Evolutionary conservation across 2,888 invertebrate species (phyloP), one percentile per base, ranked within the genome.

Genomic region (Ophonus ardosiacus): DNA sequence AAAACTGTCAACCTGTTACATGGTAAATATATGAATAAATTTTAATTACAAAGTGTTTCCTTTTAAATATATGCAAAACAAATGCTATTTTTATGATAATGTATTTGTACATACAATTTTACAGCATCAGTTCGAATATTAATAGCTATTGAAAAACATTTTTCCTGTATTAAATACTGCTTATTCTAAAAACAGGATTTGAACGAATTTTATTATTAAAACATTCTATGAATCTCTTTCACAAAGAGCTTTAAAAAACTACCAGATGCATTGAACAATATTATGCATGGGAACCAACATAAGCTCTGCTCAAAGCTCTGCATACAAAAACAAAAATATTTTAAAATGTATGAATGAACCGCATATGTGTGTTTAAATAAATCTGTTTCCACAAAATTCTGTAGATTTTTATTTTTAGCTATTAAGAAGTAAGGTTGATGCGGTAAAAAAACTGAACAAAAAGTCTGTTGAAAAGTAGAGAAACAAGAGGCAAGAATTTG

Each of bases 361-460:
- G 10, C 61, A 61, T 7, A 38, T 68, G 31, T 68, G n/a, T 68
- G 68, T 38, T 68, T 68, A 31, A 63, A 63, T 40, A 15, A 68
- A 15, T 68, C 15, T 68, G 31, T 68, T 68, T 68, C 15, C 15
- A 68, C 31, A 40, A 68, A 68, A 68, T 68, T 68, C 68, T 15
- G 40, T 68, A 10, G 21, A 31, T 38, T 68, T 71, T 74, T 74
- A 74, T 74, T 74, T 43, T 17, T 18, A 74, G 71, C 21, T 51
- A 74, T 74, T 43, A 74, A 43, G 21, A 18, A 43, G 71, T 43
- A 74, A 74, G 71, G 71, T 43, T 51, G 71, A 74, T n/a, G 15
- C n/a, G 31, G 15, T 8, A 59, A 59, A 59, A 17, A 24, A 40
- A 18, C 1, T 18, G 0, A 71, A 71, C 4, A 71, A 71, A 71